Evolutionary conservation across 2,113 vertebrate species (phyloP).

Genomic region (Typhlomys cinereus): DNA sequence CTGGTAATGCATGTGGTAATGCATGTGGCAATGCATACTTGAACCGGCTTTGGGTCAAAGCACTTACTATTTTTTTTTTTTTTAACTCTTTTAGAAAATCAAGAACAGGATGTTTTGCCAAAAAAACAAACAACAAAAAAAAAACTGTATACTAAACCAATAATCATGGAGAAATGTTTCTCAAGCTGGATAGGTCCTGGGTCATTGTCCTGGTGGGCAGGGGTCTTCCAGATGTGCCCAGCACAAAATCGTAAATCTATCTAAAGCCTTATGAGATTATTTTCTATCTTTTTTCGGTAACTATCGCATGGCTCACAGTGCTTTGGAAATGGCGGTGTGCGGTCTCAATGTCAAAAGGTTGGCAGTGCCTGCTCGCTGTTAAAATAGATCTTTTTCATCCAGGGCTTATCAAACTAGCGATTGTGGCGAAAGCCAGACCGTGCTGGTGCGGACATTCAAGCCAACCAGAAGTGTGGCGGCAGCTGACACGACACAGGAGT

Average conservation of each 20-base stretch:
- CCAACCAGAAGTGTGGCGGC: conserved; percentile 43
- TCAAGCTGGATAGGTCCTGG: background rate
- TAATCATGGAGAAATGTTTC: background rate
- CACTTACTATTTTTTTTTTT: background rate
- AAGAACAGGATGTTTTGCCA: background rate
- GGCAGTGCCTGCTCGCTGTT: background rate
- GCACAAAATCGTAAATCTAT: background rate
- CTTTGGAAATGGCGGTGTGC: background rate
- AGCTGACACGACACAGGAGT: conserved; percentile 47
- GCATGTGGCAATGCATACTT: background rate
- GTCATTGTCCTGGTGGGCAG: background rate
- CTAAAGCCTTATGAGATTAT: background rate
- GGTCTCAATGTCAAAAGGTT: background rate
- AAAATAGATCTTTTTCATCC: conserved; percentile 19
- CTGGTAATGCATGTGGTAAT: background rate
- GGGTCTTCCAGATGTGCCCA: too few relatives aligned
- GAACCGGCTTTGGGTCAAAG: background rate
- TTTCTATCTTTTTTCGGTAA: background rate
- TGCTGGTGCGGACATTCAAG: background rate
- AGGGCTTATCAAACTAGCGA: conserved; percentile 24
- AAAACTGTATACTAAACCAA: conserved; percentile 4
- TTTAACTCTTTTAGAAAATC: background rate
- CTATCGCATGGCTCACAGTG: background rate
- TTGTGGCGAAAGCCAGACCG: background rate
- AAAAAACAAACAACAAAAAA: too few relatives aligned